A percentile compares a stretch with the other conserved stretches of the same genome.
Conservation (phyloP, 2,888 invertebrate species). For the Spilarctia lutea region DNA sequence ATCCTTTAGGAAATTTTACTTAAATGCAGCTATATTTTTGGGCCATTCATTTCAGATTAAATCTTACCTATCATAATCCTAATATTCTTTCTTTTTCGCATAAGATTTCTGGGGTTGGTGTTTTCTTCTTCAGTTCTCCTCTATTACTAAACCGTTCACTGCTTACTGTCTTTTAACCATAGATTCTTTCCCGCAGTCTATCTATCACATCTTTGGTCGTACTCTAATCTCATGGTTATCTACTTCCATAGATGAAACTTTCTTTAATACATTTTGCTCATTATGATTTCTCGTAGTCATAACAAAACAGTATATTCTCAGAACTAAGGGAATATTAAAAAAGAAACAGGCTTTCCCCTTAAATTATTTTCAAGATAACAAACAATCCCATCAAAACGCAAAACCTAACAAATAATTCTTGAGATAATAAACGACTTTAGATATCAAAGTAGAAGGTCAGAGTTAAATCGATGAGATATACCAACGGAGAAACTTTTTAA, state of each 20-base stretch:
- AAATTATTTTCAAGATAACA: background rate
- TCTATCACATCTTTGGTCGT: background rate
- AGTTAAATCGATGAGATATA: background rate
- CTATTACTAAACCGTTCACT: no score
- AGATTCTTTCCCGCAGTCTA: background rate
- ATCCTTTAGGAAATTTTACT: no score
- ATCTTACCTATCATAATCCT: no score
- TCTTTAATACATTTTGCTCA: background rate
- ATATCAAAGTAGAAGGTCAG: background rate
- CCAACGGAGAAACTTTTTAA: background rate
- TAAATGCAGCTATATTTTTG: no score
- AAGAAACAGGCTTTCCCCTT: no score
- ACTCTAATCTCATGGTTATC: background rate
- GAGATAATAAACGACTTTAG: background rate
- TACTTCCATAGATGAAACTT: background rate
- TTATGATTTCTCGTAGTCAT: background rate
- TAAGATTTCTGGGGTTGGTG: no score
- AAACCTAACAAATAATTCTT: background rate
- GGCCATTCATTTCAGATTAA: no score
- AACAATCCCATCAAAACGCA: background rate
- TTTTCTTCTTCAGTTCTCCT: no score
- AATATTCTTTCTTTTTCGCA: no score
- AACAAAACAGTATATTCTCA: no score
- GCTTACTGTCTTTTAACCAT: background rate
- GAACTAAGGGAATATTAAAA: no score